phyloP scores from a whole-genome alignment of 2,113 vertebrate genomes.

The Acanthisitta chloris region DNA sequence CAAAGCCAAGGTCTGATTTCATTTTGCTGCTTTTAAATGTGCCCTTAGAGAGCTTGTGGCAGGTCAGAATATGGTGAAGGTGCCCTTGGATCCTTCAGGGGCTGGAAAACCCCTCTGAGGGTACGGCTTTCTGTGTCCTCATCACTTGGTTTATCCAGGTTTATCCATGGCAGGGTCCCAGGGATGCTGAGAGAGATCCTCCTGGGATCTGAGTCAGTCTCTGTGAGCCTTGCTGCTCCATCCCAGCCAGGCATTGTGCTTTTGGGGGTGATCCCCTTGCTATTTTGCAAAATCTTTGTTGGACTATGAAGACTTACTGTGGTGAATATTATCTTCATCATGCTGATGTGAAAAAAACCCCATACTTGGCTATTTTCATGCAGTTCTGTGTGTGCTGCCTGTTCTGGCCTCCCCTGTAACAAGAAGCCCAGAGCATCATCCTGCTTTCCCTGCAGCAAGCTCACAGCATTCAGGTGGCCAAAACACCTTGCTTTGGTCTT shows the following conservation, averaged over 20 bases:
- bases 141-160: accelerated
- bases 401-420: accelerated
- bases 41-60: neutral
- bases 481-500: neutral
- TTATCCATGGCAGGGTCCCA: neutral
- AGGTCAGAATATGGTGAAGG: neutral
- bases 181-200: neutral
- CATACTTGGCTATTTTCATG: accelerated
- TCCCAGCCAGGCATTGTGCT: neutral
- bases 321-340: neutral
- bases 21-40: neutral
- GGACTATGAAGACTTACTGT: accelerated
- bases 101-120: neutral
- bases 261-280: accelerated
- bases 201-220: accelerated
- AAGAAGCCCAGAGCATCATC: neutral
- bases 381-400: neutral
- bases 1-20: neutral
- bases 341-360: neutral
- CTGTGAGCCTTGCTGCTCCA: neutral
- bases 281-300: neutral
- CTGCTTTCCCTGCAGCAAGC: neutral
- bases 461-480: accelerated
- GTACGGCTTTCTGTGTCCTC: neutral
- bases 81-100: neutral